Percentiles rank a stretch among this genome's conserved stretches.
Evolutionary conservation across 1,140 invertebrate species (phyloP).

Genomic region (Halictus rubicundus): DNA sequence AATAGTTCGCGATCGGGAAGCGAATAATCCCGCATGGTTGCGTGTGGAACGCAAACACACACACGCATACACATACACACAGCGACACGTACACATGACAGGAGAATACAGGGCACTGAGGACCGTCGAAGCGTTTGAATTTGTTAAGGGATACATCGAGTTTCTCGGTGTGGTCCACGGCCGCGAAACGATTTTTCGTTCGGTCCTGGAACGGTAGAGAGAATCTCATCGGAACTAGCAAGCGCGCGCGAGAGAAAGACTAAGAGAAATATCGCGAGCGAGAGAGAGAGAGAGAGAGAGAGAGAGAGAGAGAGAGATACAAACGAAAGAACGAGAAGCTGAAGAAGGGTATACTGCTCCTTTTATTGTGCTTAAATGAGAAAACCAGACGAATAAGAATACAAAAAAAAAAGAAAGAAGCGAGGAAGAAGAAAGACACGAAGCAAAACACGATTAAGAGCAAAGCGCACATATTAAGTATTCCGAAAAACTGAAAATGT

Average conservation of each 20-base stretch:
- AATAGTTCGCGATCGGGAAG: neutral
- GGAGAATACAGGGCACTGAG: slow-evolving; percentile 24
- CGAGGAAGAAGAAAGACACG: neutral
- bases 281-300: slow-evolving; percentile 17
- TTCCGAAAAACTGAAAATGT: slow-evolving; percentile 42
- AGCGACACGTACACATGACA: slow-evolving; percentile 7
- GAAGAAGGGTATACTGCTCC: slow-evolving; percentile 55
- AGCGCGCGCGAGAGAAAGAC: slow-evolving; percentile 8
- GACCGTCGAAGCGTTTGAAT: slow-evolving; percentile 45
- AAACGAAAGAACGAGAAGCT: slow-evolving; percentile 29
- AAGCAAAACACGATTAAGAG: slow-evolving; percentile 30
- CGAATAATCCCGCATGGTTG: slow-evolving; percentile 1
- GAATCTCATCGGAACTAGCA: neutral
- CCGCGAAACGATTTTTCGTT: slow-evolving; percentile 32
- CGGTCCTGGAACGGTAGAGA: slow-evolving; percentile 24
- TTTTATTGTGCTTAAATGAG: slow-evolving; percentile 37
- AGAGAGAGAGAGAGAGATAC: slow-evolving; percentile 15
- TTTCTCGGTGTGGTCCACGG: slow-evolving; percentile 21
- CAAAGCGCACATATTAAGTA: slow-evolving; percentile 59
- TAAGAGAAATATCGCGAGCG: neutral
- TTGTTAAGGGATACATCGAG: slow-evolving; percentile 47
- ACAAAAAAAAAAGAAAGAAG: neutral
- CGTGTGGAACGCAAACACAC: neutral
- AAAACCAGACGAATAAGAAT: slow-evolving; percentile 8
- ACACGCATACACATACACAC: slow-evolving; percentile 10